Evolutionary conservation across 1,140 invertebrate species (phyloP).

Genomic region (Acromyrmex charruanus): DNA sequence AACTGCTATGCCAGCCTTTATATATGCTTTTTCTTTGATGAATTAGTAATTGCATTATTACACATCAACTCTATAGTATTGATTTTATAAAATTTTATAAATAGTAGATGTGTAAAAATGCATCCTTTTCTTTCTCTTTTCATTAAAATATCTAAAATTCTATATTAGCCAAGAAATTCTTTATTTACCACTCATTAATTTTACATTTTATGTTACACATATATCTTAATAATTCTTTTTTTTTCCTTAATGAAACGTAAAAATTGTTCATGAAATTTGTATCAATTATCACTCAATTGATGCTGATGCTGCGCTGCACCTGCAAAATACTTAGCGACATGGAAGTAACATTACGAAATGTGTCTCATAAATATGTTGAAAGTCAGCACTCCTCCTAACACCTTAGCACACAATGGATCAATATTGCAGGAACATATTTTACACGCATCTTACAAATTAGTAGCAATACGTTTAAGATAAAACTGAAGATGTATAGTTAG

Average conservation of each 20-base stretch:
- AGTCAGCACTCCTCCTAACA: constrained; percentile 73
- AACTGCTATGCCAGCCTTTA: constrained; percentile 54
- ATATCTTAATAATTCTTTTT: constrained; percentile 73
- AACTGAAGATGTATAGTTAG: constrained; percentile 77
- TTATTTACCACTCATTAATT: constrained; percentile 80
- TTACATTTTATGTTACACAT: constrained; percentile 81
- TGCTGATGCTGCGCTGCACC: constrained; percentile 84
- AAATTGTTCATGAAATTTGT: constrained; percentile 79
- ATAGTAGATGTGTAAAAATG: constrained; percentile 36
- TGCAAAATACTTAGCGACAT: constrained; percentile 85
- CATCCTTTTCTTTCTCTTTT: background rate
- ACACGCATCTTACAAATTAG: constrained; percentile 81
- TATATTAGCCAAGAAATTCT: constrained; percentile 77
- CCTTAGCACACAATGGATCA: constrained; percentile 73
- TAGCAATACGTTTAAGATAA: constrained; percentile 78
- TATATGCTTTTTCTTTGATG: constrained; percentile 13
- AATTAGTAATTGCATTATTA: background rate
- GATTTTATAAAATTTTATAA: constrained; percentile 17
- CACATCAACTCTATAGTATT: background rate
- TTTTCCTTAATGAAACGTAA: constrained; percentile 76
- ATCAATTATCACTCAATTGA: constrained; percentile 81
- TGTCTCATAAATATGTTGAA: constrained; percentile 73
- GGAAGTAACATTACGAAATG: constrained; percentile 79
- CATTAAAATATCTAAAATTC: constrained; percentile 9
- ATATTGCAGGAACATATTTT: constrained; percentile 78